Base-by-base conservation (phyloP, 2,888 invertebrate genomes). In the Andrena chrysosceles region DNA sequence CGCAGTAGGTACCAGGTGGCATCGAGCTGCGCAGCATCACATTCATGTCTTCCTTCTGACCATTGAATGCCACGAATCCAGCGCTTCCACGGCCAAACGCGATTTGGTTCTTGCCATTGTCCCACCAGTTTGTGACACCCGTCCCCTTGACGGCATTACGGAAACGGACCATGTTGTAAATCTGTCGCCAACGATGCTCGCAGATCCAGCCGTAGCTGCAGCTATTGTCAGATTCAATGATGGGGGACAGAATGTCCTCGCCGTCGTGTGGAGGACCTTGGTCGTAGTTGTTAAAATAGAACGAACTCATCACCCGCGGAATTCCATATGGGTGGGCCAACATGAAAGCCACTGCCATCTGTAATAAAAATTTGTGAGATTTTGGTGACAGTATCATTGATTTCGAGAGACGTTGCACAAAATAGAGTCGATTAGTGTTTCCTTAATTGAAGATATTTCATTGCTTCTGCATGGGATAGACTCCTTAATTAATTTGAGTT, bases 241-340 rank as follows among this genome's bases (percentile, higher is more conserved):
- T 94, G 0, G 97, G 96, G 0, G 96, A 96, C 20, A 96, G 93
- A n/a, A 96, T 95, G 78, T 96, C 95, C 8, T 94, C 92, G 4
- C 87, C 91, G 83, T 97, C 96, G 90, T 95, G 95, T 0, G 98
- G 97, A 0, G 97, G 97, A 16, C 97, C 97, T 87, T 95, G 95
- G 73, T 94, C 90, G 7, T 85, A 89, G 76, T 96, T 87, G 0
- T 82, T 10, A 93, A 98, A 99, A 67, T 91, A 94, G 91, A 96
- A 99, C 86, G 98, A 98, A 91, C 98, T 98, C 97, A 99, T 98
- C 71, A 98, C 94, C 66, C 97, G 96, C 0, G 97, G 96, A 0
- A 70, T 89, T 1, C 97, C 97, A 86, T 97, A 98, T 0, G 97
- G 96, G 95, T 97, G 97, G 0, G 98, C 98, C 93, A 99, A 94